These are phyloP conservation scores for Schrankia costaestrigalis DNA, from an alignment of 2,888 invertebrate species.

Conservation along the genomic window DNA sequence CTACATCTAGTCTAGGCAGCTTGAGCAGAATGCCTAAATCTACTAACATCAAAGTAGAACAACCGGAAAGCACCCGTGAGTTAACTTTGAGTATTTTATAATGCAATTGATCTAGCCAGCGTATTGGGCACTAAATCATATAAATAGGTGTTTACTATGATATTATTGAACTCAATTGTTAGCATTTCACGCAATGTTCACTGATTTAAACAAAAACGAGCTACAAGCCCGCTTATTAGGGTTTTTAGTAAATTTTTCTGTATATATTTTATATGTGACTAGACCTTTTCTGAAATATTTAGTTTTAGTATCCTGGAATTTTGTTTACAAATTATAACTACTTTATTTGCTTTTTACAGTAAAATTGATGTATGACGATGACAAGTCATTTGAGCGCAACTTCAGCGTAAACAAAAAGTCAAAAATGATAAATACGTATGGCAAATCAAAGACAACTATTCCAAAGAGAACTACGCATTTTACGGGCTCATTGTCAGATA, in stretches of 20 bases:
- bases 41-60: slow-evolving; percentile 39
- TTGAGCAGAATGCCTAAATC: slow-evolving; percentile 57
- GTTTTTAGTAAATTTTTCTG: too few species aligned
- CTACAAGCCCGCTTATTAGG: too few species aligned
- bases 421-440: slow-evolving; percentile 63
- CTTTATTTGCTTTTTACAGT: slow-evolving; percentile 33
- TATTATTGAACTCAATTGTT: too few species aligned
- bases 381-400: slow-evolving; percentile 39
- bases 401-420: slow-evolving; percentile 61
- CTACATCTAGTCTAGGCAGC: slow-evolving; percentile 53
- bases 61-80: slow-evolving; percentile 43
- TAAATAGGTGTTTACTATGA: too few species aligned
- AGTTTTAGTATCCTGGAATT: too few species aligned
- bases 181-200: too few species aligned
- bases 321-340: background rate
- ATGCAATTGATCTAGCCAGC: too few species aligned
- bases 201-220: too few species aligned
- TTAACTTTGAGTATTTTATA: too few species aligned
- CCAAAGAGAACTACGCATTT: slow-evolving; percentile 49
- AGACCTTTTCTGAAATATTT: too few species aligned
- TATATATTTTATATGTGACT: too few species aligned
- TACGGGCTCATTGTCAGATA: slow-evolving; percentile 62
- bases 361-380: slow-evolving; percentile 45
- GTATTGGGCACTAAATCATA: too few species aligned
- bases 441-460: slow-evolving; percentile 45